Conservation (phyloP, 1,140 invertebrate genomes). For the Drosophila pallidifrons region DNA sequence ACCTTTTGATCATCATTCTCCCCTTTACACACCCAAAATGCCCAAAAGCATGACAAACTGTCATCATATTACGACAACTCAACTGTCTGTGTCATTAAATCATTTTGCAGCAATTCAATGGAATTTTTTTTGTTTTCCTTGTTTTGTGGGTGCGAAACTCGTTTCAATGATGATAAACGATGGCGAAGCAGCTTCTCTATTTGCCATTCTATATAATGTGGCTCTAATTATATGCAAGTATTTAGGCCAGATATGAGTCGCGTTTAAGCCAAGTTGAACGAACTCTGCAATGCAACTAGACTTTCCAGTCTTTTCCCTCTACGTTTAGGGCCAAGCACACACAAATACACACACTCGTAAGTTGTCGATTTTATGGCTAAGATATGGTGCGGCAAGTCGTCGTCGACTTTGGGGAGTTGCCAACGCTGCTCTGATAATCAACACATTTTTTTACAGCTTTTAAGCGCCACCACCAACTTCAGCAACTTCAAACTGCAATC, state of each 20-base stretch:
- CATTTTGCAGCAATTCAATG: conserved; percentile 28
- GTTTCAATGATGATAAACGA: not conserved
- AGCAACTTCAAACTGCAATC: conserved; percentile 11
- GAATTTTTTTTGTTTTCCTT: conserved; percentile 17
- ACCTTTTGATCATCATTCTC: not conserved
- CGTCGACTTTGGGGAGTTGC: conserved; percentile 23
- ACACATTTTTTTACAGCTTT: conserved; percentile 65
- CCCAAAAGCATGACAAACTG: conserved; percentile 29
- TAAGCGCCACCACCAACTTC: conserved; percentile 15
- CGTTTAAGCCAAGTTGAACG: conserved; percentile 55
- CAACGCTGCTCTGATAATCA: conserved; percentile 48
- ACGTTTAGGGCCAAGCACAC: conserved; percentile 54
- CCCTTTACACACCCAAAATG: conserved; percentile 10
- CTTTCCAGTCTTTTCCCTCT: no score
- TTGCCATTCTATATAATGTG: conserved; percentile 33
- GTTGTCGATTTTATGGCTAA: conserved; percentile 46
- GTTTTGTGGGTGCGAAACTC: conserved; percentile 9
- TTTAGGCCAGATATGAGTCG: conserved; percentile 49
- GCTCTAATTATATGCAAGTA: conserved; percentile 56
- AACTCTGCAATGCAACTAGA: conserved; percentile 43
- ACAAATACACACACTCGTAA: conserved; percentile 50
- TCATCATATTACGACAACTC: conserved; percentile 16
- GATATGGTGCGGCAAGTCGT: conserved; percentile 48
- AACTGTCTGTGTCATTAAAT: conserved; percentile 42
- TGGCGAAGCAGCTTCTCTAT: not conserved